Base-by-base conservation (phyloP, 1,140 invertebrate species). In the Bombus waltoni region DNA sequence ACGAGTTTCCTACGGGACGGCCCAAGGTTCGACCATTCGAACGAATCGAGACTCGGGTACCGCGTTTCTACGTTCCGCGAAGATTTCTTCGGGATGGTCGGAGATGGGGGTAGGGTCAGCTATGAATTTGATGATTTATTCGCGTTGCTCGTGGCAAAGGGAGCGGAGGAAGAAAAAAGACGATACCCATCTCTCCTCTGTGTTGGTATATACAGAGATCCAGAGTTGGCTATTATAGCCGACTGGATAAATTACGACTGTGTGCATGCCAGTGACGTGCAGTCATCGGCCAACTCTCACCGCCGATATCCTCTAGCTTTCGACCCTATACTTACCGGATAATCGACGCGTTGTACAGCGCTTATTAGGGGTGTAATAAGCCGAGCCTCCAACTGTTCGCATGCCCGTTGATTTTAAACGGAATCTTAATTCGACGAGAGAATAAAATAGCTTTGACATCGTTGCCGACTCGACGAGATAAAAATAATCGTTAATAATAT, bases 341-440 rank as follows among this genome's bases (percentile, higher is more conserved):
- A 94, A 94, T 94, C 92, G 93, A 93, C 92, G 93, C 93, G 93
- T 94, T 94, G 94, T 94, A 94, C 93, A 88, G 92, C 93, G 92
- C 93, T 94, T 94, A 94, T 94, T 94, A 94, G 92, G 91, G 89
- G 89, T 92, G 93, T 94, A 94, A 94, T 94, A 92, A 93, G 91
- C 88, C 88, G 79, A 80, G 74, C 57, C 80, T 10, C 44, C 40
- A 40, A 70, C 57, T 73, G 79, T 86, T 76, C 62, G 62, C 38
- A 76, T 85, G 84, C 73, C 44, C 42, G 68, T n/a, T 25, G 62
- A 18, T 79, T 57, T 28, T 44, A 53, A 53, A 22, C 47, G 47
- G 47, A 53, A 53, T 53, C 47, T 53, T 53, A 53, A 53, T 53
- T 53, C 47, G 47, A 22, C 47, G 18, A 53, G 47, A 22, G 18